Percentiles rank a stretch among this genome's conserved stretches.
Conservation (phyloP, 2,888 invertebrate species). For the Eilema sororculum region DNA sequence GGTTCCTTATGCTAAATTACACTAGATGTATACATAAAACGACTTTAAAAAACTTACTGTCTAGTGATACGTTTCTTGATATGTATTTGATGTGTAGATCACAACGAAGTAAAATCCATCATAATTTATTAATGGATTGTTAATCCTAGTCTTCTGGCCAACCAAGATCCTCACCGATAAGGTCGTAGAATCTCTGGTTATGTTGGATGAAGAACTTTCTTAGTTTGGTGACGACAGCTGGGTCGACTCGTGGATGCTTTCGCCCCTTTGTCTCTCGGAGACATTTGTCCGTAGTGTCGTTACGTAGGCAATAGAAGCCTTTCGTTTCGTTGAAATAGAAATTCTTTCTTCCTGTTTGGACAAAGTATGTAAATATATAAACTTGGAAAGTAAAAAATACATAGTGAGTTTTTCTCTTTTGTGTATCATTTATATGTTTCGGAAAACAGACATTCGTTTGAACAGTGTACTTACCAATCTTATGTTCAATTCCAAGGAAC, state of each 20-base stretch:
- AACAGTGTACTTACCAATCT: conserved; percentile 78
- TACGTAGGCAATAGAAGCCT: conserved; percentile 97
- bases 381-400: neutral
- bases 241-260: conserved; percentile 94
- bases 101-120: conserved; percentile 63
- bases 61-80: conserved; percentile 80
- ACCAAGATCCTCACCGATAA: conserved; percentile 96
- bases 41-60: conserved; percentile 78
- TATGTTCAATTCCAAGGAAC: conserved; percentile 92
- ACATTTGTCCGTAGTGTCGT: conserved; percentile 94
- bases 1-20: conserved; percentile 65
- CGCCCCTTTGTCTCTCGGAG: conserved; percentile 93
- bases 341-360: conserved; percentile 90
- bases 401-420: neutral
- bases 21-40: conserved; percentile 83
- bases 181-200: conserved; percentile 96
- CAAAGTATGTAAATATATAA: conserved; percentile 13
- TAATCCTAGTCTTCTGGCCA: conserved; percentile 94
- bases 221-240: conserved; percentile 92
- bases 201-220: conserved; percentile 95
- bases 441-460: neutral
- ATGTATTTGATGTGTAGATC: conserved; percentile 71
- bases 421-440: neutral
- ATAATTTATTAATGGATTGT: conserved; percentile 17
- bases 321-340: conserved; percentile 99